Evolutionary conservation across 2,113 vertebrate genomes (phyloP), one percentile per base, ranked within the genome.

Genomic region (Herpetotheres cachinnans): DNA sequence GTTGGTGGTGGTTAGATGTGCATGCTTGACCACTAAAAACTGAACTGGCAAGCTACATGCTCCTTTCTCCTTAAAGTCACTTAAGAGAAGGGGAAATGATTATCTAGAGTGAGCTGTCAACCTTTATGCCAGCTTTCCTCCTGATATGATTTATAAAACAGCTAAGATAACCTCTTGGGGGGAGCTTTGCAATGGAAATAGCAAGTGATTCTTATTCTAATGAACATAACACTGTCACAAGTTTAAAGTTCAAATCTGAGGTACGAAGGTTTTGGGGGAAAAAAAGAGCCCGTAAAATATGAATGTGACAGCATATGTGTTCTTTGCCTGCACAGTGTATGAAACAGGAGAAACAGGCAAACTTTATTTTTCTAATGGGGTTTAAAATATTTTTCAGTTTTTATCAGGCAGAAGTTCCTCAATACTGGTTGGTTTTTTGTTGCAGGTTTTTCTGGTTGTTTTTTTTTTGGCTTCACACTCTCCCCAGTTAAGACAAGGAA

Each of bases 201-300:
- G 95, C 89, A 96, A 95, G 96, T 72, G 92, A 92, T 97, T 97
- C 92, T 97, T 95, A 96, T 96, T 96, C 95, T 97, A 96, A 97
- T 97, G 97, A 97, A 97, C 95, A 96, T 96, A 95, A 89, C 91
- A 92, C 94, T 97, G 97, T 97, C 96, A 97, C 70, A 91, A 96
- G 95, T 96, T 97, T 96, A 97, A 97, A 97, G 97, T 96, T 97
- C 96, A 96, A 93, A 93, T 93, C 86, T 91, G 72, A 97, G 92
- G 71, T 90, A 96, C 16, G 50, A 97, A 95, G 93, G 89, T 94
- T 87, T 92, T 26, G 73, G 84, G 77, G 65, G 16, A 22, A 58
- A 86, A 90, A 96, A 91, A 97, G 63, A 93, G 79, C 40, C 83
- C 2, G 3, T 95, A 95, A 95, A 92, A 95, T 90, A 79, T 3